Base-by-base conservation (phyloP, 1,140 invertebrate genomes). In the Episyrphus balteatus region DNA sequence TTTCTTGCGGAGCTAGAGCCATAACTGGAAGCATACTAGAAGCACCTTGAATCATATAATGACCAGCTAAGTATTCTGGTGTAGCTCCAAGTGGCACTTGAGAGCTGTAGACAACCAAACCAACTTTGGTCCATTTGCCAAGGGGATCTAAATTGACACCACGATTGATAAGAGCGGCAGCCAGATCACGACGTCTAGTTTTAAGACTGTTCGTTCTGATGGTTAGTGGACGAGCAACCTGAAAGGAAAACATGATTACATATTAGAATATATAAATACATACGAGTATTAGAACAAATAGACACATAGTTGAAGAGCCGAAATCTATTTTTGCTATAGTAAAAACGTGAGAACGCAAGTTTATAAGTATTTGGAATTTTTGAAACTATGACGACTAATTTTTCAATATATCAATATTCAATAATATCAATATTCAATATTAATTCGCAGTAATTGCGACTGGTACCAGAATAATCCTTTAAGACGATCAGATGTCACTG, bases 81-180 rank as follows among this genome's bases (percentile, higher is more conserved):
- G 97, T 99, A 5, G 97, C 97, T 44, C 97, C 96, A 61, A 99
- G 76, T 5, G 96, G 94, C 3, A 99, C 93, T 66, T 93, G 88
- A 2, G 92, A 88, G 56, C 91, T 92, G 70, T 94, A 99, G 2
- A 99, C 78, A 9, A 99, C 91, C 18, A 99, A 73, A 19, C 97
- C 97, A 40, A 99, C 89, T 78, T 97, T 98, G 19, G 92, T 93
- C 97, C 97, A 99, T 68, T 97, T 93, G 2, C 92, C 94, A 53
- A 99, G 77, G 1, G 95, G 94, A 75, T 99, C 96, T 42, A 99
- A 75, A 79, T 99, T 99, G 0, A 98, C 92, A 33, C 96, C 96
- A 57, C 94, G 77, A 61, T 90, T 90, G 34, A 99, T 98, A 40
- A 97, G 75, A 43, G 89, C 84, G 58, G 94, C 90, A 14, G 94